Base-by-base conservation (phyloP, 2,113 vertebrate species). In the Clupea harengus region DNA sequence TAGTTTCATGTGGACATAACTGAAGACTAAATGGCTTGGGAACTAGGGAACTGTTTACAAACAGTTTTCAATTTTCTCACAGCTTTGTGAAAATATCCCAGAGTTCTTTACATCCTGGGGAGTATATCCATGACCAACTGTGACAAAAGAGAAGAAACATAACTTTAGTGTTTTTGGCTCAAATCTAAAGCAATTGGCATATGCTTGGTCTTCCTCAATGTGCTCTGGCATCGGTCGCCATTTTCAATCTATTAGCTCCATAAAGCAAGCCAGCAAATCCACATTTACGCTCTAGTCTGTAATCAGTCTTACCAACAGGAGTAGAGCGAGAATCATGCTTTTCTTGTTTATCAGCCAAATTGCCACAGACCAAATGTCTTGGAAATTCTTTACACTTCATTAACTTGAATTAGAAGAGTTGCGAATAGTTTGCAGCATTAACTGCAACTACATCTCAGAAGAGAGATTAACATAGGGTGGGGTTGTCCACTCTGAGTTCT, bases 41-140 rank as follows among this genome's bases (percentile, higher is more conserved):
- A 60, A 22, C 10, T 1, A 32, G 64, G 64, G 3, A 32, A 72
- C 25, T 72, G 28, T 72, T 72, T 72, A 13, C 72, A 78, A 78
- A 32, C 72, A 78, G 25, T 78, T 78, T 78, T 17, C 72, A 17
- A 78, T 78, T 44, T 78, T 44, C 72, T 78, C 72, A 78, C 25
- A 39, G 72, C 67, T 75, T 75, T 39, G 67, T 75, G 67, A 32
- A 78, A 32, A 78, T 78, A 39, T 78, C 13, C 28, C 4, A 28
- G 13, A 39, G 72, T 15, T 39, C 28, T 13, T 3, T 32, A 78
- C 72, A 78, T 78, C 72, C 72, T 17, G 28, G 54, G 25, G 28
- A 78, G 28, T 28, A 78, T 32, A 39, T 39, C 28, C 72, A 78
- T 17, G 72, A 78, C 72, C 25, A 44, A 17, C 72, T 44, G 28